Percentiles rank a stretch among this genome's conserved stretches.
Evolutionary conservation across 1,140 invertebrate species (phyloP).

Genomic region (Heliconius hermathena): DNA sequence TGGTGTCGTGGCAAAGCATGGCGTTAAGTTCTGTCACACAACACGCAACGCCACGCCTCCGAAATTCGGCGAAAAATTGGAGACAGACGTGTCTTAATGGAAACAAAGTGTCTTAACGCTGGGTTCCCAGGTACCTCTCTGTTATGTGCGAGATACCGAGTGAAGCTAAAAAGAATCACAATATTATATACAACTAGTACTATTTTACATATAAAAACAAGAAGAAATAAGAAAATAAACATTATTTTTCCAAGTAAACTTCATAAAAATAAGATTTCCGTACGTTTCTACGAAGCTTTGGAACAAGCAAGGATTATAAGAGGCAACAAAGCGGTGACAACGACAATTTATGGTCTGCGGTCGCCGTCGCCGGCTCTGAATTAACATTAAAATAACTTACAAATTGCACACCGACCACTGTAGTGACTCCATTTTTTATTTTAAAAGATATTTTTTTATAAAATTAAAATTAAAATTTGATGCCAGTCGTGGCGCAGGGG

Average conservation of each 20-base stretch:
- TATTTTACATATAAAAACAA: background rate
- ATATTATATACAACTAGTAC: background rate
- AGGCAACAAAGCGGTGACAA: constrained; percentile 40
- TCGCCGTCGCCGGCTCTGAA: constrained; percentile 37
- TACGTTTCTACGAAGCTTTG: constrained; percentile 15
- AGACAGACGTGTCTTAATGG: too few relatives aligned
- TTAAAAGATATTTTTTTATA: background rate
- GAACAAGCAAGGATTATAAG: constrained; percentile 33
- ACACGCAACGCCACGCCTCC: too few relatives aligned
- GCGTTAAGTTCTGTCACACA: too few relatives aligned
- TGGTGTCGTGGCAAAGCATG: too few relatives aligned
- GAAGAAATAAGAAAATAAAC: background rate
- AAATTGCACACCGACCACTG: constrained; percentile 35
- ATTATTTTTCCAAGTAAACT: constrained; percentile 4
- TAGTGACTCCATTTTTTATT: constrained; percentile 6
- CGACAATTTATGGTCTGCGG: constrained; percentile 38
- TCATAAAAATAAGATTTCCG: constrained; percentile 15
- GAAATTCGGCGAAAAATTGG: too few relatives aligned
- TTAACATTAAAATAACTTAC: constrained; percentile 53
- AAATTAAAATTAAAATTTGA: too few relatives aligned
- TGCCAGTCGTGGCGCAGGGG: too few relatives aligned
- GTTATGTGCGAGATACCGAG: too few relatives aligned
- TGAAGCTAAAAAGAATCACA: background rate
- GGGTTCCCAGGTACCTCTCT: too few relatives aligned
- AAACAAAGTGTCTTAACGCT: too few relatives aligned